These are phyloP conservation scores for Aphrocallistes beatrix DNA, from an alignment of 37 sponge, comb jelly and placozoan species.

Conservation along the genomic window DNA sequence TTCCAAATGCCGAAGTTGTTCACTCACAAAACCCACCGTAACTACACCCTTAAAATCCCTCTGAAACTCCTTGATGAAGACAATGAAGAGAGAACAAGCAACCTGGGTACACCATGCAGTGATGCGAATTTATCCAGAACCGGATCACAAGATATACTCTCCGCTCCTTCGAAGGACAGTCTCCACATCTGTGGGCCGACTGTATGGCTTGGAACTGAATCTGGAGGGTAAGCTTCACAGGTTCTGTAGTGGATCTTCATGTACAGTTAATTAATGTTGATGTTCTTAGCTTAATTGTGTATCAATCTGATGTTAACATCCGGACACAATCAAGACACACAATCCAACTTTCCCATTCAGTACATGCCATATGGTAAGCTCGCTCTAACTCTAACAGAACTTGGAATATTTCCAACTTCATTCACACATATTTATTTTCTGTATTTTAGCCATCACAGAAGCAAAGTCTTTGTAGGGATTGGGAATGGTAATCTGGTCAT, in stretches of 20 bases:
- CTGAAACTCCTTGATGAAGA: neutral
- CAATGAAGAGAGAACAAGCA: too few species aligned
- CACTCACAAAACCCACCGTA: neutral
- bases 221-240: neutral
- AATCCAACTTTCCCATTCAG: neutral
- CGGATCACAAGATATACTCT: neutral
- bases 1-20: neutral
- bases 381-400: neutral
- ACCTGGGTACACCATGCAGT: too few species aligned
- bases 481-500: neutral
- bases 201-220: neutral
- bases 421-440: too few species aligned
- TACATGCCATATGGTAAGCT: neutral
- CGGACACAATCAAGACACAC: neutral
- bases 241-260: neutral
- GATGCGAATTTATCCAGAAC: neutral
- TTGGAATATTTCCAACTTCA: neutral
- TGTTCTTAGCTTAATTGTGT: neutral
- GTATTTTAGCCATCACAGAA: constrained; percentile 15
- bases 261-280: too few species aligned
- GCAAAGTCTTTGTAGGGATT: neutral
- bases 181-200: neutral
- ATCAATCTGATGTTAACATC: neutral
- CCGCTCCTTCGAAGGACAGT: neutral
- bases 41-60: neutral